These are phyloP conservation scores for Rhopilema esculentum DNA, from an alignment of 30 jellyfish, hydroid and myxozoan species.

Conservation along the genomic window DNA sequence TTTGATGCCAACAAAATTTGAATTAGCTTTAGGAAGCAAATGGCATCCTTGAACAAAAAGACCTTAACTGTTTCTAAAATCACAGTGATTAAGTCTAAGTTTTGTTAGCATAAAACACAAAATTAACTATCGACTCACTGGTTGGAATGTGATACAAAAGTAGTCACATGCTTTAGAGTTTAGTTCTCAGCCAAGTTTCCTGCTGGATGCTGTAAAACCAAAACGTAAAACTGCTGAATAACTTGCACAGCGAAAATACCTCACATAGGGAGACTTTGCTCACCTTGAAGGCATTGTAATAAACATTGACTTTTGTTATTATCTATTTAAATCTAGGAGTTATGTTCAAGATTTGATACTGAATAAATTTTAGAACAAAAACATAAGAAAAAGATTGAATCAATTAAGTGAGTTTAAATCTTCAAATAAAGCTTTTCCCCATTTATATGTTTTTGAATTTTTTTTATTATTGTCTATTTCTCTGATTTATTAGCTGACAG, in stretches of 20 bases:
- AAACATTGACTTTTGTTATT: too few species aligned
- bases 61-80: neutral
- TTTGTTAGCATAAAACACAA: conserved; percentile 47
- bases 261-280: neutral
- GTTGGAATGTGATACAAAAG: conserved; percentile 68
- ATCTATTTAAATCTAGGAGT: too few species aligned
- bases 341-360: too few species aligned
- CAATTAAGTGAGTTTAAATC: too few species aligned
- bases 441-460: too few species aligned
- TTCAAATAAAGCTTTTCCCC: too few species aligned
- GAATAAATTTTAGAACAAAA: too few species aligned
- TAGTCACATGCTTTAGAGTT: conserved; percentile 12
- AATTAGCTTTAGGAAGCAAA: neutral
- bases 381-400: too few species aligned
- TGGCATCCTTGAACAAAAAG: neutral
- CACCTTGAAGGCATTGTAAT: neutral
- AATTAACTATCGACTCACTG: conserved; percentile 71
- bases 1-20: neutral
- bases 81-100: neutral
- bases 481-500: too few species aligned
- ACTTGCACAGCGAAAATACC: neutral
- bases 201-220: conserved; percentile 83
- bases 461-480: too few species aligned
- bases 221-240: conserved; percentile 62
- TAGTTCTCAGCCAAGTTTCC: conserved; percentile 81